Evolutionary conservation across 2,113 vertebrate species (phyloP).

Genomic region (Thryonomys swinderianus): DNA sequence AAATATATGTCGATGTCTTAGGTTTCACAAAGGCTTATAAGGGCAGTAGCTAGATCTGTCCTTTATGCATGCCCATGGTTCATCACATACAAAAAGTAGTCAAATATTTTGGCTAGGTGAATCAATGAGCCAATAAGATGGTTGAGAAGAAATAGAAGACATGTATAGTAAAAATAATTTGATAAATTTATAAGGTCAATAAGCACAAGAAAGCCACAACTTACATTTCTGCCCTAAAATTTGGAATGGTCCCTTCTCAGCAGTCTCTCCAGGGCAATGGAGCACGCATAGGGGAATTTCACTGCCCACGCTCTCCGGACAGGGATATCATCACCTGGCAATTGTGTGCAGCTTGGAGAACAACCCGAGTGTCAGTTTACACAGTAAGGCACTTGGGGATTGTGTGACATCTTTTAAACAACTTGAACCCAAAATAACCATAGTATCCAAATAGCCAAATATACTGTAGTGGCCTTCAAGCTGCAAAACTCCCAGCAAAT

Average conservation of each 20-base stretch:
- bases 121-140: background rate
- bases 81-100: background rate
- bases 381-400: background rate
- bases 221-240: background rate
- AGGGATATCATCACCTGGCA: background rate
- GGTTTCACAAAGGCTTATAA: background rate
- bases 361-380: slow-evolving; percentile 43
- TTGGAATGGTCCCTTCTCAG: background rate
- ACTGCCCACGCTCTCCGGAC: background rate
- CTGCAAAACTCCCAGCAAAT: background rate
- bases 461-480: background rate
- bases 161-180: background rate
- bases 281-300: background rate
- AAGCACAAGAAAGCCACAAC: background rate
- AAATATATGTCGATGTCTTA: background rate
- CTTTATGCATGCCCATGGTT: background rate
- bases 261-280: background rate
- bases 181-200: background rate
- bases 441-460: background rate
- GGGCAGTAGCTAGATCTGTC: background rate
- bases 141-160: background rate
- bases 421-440: slow-evolving; percentile 52
- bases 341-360: slow-evolving; percentile 37
- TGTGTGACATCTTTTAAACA: slow-evolving; percentile 38
- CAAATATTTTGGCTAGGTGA: background rate